Base-by-base conservation (phyloP, 2,797 vertebrate species). In the Poliocrania exsul region DNA sequence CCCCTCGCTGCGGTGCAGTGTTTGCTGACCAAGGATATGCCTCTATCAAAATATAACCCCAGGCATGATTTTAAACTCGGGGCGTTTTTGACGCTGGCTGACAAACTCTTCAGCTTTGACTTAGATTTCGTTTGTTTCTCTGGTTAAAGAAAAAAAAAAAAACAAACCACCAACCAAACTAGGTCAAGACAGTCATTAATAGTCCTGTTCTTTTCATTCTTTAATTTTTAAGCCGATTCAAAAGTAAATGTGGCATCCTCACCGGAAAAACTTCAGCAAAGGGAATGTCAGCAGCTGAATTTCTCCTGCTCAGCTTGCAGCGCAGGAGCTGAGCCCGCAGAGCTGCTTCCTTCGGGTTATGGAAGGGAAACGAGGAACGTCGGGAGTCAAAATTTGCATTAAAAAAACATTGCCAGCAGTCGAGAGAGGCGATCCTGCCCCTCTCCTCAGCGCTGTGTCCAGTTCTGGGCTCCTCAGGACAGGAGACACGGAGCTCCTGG, bases 321-420 rank as follows among this genome's bases (percentile, higher is more conserved):
- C 15, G 11, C 21, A 38, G 35, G 14, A 24, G 4, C 38, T 5
- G 28, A 9, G 10, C 33, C 28, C 24, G 1, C 51, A 11, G 13
- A 13, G 4, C 26, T 3, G 58, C 31, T n/a, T 5, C 1, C 2
- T 33, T 12, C 6, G n/a, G 25, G 14, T 14, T 54, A 15, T 0
- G 1, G 8, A 31, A 17, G 6, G 33, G 4, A 17, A 38, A 9
- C 14, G 26, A 29, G 16, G 26, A 35, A 12, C 0, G 7, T 2
- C n/a, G 5, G 26, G 5, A 26, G 5, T 3, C n/a, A 42, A 6
- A 9, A 40, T 31, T 28, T 37, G 26, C 58, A 14, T 60, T 38
- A 60, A 37, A 8, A 6, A 26, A 60, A 16, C 35, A 38, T 5
- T 61, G 37, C 37, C 58, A 61, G 58, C 58, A 14, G 58, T 12